phyloP scores from a whole-genome alignment of 2,113 vertebrate species.

The Anguilla japonica region DNA sequence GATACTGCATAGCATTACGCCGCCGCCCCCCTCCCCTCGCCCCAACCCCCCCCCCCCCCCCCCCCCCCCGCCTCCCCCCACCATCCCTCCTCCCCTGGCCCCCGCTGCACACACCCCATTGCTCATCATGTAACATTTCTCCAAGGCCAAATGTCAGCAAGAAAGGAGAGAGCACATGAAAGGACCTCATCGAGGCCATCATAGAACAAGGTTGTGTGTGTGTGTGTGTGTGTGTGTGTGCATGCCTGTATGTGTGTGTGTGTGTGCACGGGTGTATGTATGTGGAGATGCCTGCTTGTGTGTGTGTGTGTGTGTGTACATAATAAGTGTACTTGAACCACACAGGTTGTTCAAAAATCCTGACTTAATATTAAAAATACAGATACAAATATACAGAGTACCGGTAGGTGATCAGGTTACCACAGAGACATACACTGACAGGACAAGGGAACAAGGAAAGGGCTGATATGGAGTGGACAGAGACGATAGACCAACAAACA shows the following conservation, averaged over 20 bases:
- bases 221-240: constrained; percentile 21
- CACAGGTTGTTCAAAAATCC: neutral
- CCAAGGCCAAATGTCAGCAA: constrained; percentile 37
- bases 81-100: no score
- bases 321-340: neutral
- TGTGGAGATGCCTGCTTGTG: neutral
- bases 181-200: constrained; percentile 46
- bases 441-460: constrained; percentile 22
- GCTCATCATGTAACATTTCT: constrained; percentile 27
- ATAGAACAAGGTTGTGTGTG: constrained; percentile 38
- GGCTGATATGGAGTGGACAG: neutral
- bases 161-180: constrained; percentile 27
- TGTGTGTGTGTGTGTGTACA: neutral
- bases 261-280: constrained; percentile 13
- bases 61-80: neutral
- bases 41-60: neutral
- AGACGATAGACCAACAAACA: neutral
- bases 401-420: neutral
- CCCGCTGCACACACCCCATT: constrained; percentile 27
- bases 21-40: neutral
- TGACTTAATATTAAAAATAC: neutral
- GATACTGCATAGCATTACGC: constrained; percentile 39
- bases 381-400: neutral
- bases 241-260: constrained; percentile 15
- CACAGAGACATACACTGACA: neutral